Base-by-base conservation (phyloP, 2,797 vertebrate genomes). In the Micropoecilia bifurca region DNA sequence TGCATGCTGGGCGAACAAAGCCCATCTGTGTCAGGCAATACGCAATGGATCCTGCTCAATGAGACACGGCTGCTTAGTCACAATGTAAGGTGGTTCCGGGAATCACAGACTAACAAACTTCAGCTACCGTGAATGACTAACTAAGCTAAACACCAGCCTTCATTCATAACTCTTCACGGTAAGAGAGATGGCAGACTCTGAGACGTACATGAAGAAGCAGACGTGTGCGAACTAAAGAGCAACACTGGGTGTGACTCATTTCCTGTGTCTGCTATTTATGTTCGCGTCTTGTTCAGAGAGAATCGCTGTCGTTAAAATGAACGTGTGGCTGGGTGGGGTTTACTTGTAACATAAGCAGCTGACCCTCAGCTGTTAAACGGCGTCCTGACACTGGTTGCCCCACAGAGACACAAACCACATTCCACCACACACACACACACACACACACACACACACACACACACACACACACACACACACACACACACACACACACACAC, bases 21-120 rank as follows among this genome's bases (percentile, higher is more conserved):
- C 73, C 78, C 1, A 83, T 74, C 83, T 91, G 14, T 91, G 87
- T 87, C 77, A 88, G 79, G 73, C 69, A 79, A 84, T 80, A 85
- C 69, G 78, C 84, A 87, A 47, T 61, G 77, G 84, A 87, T 83
- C 80, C 90, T 87, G 82, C 86, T 84, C 81, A 88, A 84, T 79
- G 79, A 92, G 85, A 87, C 85, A 69, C 73, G 76, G 82, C 75
- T 74, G 87, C 81, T 95, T 91, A 91, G 88, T 93, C 94, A 92
- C 74, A 73, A 91, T 88, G 87, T 88, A 59, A 80, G 66, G 59
- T 78, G 47, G 68, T 84, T 76, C 75, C 75, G 63, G 77, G 46
- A 73, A 57, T 50, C 75, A 75, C 71, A 76, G 43, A 59, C 48
- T 39, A 76, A 83, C 33, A 25, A 66, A 88, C 71, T 55, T 76